phyloP scores from a whole-genome alignment of 1,140 invertebrate species.

The Drosophila lowei region DNA sequence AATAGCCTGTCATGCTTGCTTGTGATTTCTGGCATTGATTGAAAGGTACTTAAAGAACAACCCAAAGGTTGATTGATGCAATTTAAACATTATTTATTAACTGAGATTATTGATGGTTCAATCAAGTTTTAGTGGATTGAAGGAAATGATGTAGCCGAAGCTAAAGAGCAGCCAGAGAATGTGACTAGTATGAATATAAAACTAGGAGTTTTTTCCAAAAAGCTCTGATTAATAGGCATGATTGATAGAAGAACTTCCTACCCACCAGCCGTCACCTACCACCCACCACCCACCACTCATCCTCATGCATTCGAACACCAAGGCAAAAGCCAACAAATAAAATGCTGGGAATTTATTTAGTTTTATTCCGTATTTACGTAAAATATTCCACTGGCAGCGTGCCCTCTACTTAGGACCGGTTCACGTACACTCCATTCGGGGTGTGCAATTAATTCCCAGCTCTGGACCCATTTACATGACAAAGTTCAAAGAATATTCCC shows the following conservation, averaged over 20 bases:
- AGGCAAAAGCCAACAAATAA: neutral
- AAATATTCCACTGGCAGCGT: neutral
- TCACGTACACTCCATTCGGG: too few relatives aligned
- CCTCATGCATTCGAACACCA: neutral
- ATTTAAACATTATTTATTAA: too few relatives aligned
- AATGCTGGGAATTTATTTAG: constrained; percentile 19
- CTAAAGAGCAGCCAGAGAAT: too few relatives aligned
- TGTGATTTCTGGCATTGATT: too few relatives aligned
- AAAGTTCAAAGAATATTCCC: constrained; percentile 39
- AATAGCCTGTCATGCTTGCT: too few relatives aligned
- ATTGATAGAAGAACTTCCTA: neutral
- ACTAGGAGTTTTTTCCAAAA: neutral
- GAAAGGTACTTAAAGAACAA: too few relatives aligned
- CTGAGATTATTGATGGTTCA: too few relatives aligned
- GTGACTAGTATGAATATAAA: neutral
- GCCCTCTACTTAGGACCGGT: constrained; percentile 27
- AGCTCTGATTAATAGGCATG: neutral
- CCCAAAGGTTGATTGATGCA: too few relatives aligned
- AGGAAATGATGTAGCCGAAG: too few relatives aligned
- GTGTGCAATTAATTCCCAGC: constrained; percentile 16
- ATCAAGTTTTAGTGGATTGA: too few relatives aligned
- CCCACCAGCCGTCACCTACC: too few relatives aligned
- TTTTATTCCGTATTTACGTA: constrained; percentile 12
- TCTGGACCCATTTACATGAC: constrained; percentile 50
- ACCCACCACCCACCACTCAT: neutral